Evolutionary conservation across 2,888 invertebrate species (phyloP), one percentile per base, ranked within the genome.

Genomic region (Epinotia bilunana): DNA sequence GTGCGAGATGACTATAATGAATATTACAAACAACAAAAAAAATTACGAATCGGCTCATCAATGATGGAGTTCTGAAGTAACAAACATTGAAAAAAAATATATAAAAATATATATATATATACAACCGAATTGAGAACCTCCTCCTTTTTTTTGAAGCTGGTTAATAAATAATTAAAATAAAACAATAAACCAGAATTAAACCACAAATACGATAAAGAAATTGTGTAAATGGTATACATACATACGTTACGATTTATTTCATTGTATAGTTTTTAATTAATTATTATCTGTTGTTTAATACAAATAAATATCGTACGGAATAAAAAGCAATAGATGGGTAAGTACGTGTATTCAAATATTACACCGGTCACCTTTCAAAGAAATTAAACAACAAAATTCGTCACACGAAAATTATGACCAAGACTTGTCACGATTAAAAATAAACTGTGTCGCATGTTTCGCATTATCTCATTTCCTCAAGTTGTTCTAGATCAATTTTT

Each of bases 401-500:
- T 20, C 18, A 9, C 16, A 28, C 12, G 3, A 43, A 63, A 43
- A 39, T 64, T 64, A 64, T 46, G 57, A 58, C 39, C 55, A 39
- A 28, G 61, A 39, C 28, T 20, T n/a, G 62, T 62, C 57, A 61
- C 9, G 46, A 18, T 43, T 75, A 71, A 71, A 55, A 75, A 75
- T 65, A 75, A 13, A 49, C 39, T 60, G 67, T 71, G 71, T 71
- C 65, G 53, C 18, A 28, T 20, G 43, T 63, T 61, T 71, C 39
- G 53, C 55, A 61, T 67, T 65, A 62, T 72, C 67, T 33, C 20
- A 67, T 46, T 67, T 67, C 67, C 71, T 65, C 46, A 33, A 75
- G 67, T 75, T 67, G 71, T 62, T 67, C 39, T 75, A 71, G 72
- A 75, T 75, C 65, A 62, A 67, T 75, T 75, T 74, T 75, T 67